Conservation (phyloP, 2,113 vertebrate genomes). For the Ploceus nigricollis region DNA sequence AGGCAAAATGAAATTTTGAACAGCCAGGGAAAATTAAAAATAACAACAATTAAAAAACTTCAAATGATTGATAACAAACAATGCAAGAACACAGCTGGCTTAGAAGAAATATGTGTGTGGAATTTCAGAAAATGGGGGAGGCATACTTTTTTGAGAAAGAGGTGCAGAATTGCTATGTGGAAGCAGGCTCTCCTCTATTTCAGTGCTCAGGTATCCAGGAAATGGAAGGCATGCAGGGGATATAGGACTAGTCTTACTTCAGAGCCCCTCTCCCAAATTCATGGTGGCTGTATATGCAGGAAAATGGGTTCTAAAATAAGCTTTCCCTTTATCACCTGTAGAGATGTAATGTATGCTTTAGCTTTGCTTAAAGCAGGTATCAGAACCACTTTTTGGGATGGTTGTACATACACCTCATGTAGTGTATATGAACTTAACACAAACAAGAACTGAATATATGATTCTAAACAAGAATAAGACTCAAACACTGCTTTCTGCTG, state of each 20-base stretch:
- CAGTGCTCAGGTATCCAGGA: not conserved
- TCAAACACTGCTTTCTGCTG: not conserved
- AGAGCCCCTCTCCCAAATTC: not conserved
- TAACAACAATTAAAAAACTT: fast-evolving
- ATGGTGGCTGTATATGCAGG: not conserved
- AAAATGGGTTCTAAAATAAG: not conserved
- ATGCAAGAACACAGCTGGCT: not conserved
- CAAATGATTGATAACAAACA: not conserved
- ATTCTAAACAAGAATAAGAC: not conserved
- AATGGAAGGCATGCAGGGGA: not conserved
- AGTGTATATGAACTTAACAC: not conserved
- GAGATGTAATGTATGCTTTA: not conserved
- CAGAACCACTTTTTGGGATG: not conserved
- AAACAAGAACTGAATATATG: not conserved
- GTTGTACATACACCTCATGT: not conserved
- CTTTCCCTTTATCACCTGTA: not conserved
- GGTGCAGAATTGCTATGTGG: not conserved
- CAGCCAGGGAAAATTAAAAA: not conserved
- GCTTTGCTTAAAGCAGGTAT: not conserved
- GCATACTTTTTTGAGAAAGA: not conserved
- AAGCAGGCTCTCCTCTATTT: not conserved
- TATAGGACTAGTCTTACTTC: not conserved
- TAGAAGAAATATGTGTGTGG: not conserved
- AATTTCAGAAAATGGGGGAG: not conserved
- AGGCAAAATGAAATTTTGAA: not conserved